phyloP scores from a whole-genome alignment of 2,888 invertebrate species.

The Drosophila demipolita region DNA sequence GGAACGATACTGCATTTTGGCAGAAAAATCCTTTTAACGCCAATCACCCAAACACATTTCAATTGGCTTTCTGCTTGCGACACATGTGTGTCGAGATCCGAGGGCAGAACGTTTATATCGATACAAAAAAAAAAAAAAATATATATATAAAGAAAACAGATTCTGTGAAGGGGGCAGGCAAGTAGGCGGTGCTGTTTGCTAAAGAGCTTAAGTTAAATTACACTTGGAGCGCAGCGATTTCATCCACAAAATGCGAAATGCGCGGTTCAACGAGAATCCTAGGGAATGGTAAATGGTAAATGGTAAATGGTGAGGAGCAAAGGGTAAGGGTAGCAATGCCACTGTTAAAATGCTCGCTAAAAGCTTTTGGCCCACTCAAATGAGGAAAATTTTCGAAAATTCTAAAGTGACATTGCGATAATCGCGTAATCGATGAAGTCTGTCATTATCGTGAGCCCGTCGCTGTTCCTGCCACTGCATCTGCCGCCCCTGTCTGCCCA shows the following conservation, averaged over 20 bases:
- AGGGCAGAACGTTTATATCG: constrained; percentile 45
- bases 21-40: constrained; percentile 73
- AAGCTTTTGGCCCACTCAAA: constrained; percentile 70
- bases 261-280: constrained; percentile 19
- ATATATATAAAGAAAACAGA: constrained; percentile 1
- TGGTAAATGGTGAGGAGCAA: background rate
- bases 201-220: constrained; percentile 81
- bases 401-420: constrained; percentile 78
- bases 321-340: constrained; percentile 28
- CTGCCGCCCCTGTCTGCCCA: background rate
- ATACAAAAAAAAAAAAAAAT: constrained; percentile 24
- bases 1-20: constrained; percentile 20
- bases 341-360: constrained; percentile 60
- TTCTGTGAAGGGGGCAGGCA: background rate
- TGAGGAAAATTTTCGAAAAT: constrained; percentile 69
- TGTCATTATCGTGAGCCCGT: constrained; percentile 76
- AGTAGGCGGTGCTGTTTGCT: constrained; percentile 56
- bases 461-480: constrained; percentile 14
- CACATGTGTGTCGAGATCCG: constrained; percentile 43
- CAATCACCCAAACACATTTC: constrained; percentile 69
- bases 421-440: constrained; percentile 81
- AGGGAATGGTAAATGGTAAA: background rate
- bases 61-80: constrained; percentile 44
- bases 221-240: constrained; percentile 78
- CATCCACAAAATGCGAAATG: constrained; percentile 61